Conservation (phyloP, 2,888 invertebrate species). For the Rhodophaea formosa region DNA sequence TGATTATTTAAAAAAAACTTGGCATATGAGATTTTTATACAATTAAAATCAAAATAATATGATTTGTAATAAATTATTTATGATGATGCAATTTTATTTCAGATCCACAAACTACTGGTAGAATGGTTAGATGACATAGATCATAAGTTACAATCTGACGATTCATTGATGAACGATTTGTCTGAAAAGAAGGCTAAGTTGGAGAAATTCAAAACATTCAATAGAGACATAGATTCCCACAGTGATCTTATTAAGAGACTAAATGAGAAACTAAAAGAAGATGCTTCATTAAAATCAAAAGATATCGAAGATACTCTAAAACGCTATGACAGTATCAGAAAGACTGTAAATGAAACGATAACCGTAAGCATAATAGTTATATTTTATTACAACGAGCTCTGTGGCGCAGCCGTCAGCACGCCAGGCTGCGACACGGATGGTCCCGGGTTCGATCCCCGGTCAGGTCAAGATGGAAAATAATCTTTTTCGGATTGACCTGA, state of each 20-base stretch:
- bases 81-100: conserved; percentile 21
- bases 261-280: conserved; percentile 86
- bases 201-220: conserved; percentile 92
- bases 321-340: conserved; percentile 86
- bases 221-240: conserved; percentile 90
- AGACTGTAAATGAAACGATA: conserved; percentile 84
- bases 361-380: conserved; percentile 70
- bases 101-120: conserved; percentile 87
- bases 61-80: too few species aligned
- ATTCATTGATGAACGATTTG: conserved; percentile 89
- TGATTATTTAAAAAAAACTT: conserved; percentile 45
- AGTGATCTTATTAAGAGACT: conserved; percentile 89
- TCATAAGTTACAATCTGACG: conserved; percentile 88
- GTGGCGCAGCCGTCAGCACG: too few species aligned
- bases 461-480: too few species aligned
- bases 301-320: conserved; percentile 86
- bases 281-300: conserved; percentile 83
- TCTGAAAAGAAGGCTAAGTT: conserved; percentile 94
- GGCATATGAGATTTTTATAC: too few species aligned
- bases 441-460: too few species aligned
- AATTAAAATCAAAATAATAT: too few species aligned
- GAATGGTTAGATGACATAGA: conserved; percentile 96
- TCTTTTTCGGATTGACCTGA: too few species aligned
- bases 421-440: too few species aligned
- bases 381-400: too few species aligned